phyloP scores from a whole-genome alignment of 2,888 invertebrate species.

The Dioctria linearis region DNA sequence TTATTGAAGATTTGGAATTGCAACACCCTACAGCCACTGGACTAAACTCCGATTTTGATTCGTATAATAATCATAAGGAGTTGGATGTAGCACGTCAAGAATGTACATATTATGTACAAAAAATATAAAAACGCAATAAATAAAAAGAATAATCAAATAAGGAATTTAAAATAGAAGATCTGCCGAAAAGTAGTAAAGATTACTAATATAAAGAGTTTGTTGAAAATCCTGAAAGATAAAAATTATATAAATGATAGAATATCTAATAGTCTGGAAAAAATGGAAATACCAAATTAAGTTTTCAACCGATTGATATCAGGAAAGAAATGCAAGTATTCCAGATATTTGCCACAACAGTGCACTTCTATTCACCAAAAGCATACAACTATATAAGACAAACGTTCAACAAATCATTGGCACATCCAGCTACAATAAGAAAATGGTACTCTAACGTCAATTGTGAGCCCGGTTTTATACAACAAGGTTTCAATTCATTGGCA shows the following conservation, averaged over 20 bases:
- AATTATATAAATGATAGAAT: background rate
- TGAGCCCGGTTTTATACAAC: background rate
- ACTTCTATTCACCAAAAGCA: background rate
- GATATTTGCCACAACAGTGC: background rate
- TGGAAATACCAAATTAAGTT: background rate
- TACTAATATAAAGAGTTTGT: background rate
- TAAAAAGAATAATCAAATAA: background rate
- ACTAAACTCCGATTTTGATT: too few species aligned
- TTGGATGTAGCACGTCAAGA: too few species aligned
- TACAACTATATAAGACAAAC: background rate
- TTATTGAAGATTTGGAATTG: too few species aligned
- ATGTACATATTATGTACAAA: background rate
- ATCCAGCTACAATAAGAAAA: background rate
- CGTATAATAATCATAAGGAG: too few species aligned
- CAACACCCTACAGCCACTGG: too few species aligned
- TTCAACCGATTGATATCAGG: background rate
- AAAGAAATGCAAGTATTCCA: background rate
- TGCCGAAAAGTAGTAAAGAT: background rate
- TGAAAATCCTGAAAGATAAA: background rate
- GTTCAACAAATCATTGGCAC: background rate
- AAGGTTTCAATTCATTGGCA: background rate
- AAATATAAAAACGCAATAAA: background rate
- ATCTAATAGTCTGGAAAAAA: background rate
- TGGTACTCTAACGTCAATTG: background rate
- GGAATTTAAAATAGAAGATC: background rate